A percentile compares a stretch with the other conserved stretches of the same genome.
Evolutionary conservation across 2,888 invertebrate genomes (phyloP).

Genomic region (Aspidapion aeneum): DNA sequence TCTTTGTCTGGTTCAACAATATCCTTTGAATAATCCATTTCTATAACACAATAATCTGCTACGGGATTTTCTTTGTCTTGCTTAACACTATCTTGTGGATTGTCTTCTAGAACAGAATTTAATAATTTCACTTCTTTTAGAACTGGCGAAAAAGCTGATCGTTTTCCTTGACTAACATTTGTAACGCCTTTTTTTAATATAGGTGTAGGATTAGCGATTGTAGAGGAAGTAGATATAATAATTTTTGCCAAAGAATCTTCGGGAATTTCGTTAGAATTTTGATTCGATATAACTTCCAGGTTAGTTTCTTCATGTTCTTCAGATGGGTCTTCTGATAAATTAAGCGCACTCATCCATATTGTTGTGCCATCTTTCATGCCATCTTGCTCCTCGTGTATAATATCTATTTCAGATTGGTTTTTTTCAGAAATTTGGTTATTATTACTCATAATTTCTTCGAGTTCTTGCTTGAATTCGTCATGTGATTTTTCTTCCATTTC

Average conservation of each 20-base stretch:
- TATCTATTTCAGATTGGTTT: neutral
- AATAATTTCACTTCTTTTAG: too few relatives aligned
- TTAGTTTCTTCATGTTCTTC: neutral
- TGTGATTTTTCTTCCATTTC: conserved; percentile 3
- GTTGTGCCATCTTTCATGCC: neutral
- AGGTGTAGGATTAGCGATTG: neutral
- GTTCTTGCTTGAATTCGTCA: conserved; percentile 9
- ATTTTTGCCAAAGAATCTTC: conserved; percentile 1
- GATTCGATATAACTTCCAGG: neutral
- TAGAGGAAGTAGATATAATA: neutral
- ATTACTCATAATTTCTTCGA: conserved; percentile 1
- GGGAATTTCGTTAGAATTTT: neutral
- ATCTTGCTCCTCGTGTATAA: neutral
- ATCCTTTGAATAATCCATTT: too few relatives aligned
- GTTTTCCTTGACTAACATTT: too few relatives aligned
- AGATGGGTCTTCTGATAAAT: conserved; percentile 11
- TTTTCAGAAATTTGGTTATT: neutral
- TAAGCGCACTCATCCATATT: conserved; percentile 22
- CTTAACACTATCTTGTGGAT: too few relatives aligned
- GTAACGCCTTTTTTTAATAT: neutral
- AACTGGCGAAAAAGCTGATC: too few relatives aligned
- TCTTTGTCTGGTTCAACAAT: too few relatives aligned
- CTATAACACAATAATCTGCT: too few relatives aligned
- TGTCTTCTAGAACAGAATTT: too few relatives aligned
- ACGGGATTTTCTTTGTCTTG: too few relatives aligned